Conservation (phyloP, 2,113 vertebrate genomes). For the Epinephelus fuscoguttatus region DNA sequence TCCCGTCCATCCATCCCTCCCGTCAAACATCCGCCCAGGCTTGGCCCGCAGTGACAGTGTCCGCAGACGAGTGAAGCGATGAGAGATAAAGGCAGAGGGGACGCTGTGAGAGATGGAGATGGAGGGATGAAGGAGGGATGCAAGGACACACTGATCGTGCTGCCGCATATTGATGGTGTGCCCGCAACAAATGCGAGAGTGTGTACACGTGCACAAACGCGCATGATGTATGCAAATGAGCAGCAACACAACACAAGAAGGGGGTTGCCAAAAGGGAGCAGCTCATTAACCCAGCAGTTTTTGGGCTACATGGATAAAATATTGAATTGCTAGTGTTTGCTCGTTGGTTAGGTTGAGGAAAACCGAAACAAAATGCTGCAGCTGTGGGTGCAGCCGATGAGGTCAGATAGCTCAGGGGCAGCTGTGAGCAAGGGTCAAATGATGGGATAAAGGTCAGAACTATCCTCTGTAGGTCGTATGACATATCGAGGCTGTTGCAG, state of each 20-base stretch:
- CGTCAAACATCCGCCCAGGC: constrained; percentile 43
- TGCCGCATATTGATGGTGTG: constrained; percentile 43
- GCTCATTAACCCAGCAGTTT: constrained; percentile 62
- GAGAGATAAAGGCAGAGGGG: constrained; percentile 36
- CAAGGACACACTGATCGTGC: constrained; percentile 49
- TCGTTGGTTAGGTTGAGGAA: constrained; percentile 20
- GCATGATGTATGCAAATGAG: constrained; percentile 5
- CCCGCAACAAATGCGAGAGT: background rate
- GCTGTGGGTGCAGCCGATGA: constrained; percentile 47
- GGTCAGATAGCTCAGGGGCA: constrained; percentile 54
- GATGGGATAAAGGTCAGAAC: constrained; percentile 48
- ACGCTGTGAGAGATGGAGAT: constrained; percentile 27
- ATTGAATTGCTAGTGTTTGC: constrained; percentile 27
- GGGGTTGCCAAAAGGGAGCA: constrained; percentile 44
- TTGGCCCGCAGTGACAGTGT: constrained; percentile 30
- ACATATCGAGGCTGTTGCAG: constrained; percentile 18
- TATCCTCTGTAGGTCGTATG: constrained; percentile 34
- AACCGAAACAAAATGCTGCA: background rate
- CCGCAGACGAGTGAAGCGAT: constrained; percentile 37
- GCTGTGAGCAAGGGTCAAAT: constrained; percentile 58
- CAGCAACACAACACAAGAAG: constrained; percentile 25
- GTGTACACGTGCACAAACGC: background rate
- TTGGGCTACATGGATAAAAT: constrained; percentile 30
- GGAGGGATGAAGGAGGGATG: constrained; percentile 39
- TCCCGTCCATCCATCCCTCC: constrained; percentile 14